Base-by-base conservation (phyloP, 2,797 vertebrate genomes). In the Pipistrellus nathusii region DNA sequence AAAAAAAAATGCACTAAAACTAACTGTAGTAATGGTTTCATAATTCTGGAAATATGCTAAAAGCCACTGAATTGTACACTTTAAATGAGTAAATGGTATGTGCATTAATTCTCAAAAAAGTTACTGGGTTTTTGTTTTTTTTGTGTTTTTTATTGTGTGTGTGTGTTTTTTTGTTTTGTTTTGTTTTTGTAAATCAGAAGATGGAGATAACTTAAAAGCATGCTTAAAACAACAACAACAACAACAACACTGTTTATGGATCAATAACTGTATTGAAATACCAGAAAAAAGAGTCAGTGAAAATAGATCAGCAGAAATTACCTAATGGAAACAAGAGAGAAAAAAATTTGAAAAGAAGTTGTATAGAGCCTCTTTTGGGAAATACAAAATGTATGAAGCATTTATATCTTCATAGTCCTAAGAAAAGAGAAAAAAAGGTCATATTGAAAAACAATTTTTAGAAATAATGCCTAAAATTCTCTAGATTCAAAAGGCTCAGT, bases 401-500 rank as follows among this genome's bases (percentile, higher is more conserved):
- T 38, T 75, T 35, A 6, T 41, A 8, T 81, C 27, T 30, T 64
- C 27, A 80, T 27, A 59, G 83, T 81, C 8, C n/a, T n/a, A 68
- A 25, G 11, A 80, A n/a, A 81, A 20, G 8, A 55, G 68, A 83
- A 86, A 90, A 90, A 30, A 87, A 51, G 20, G 30, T 10, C 30
- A 15, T 30, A 6, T 35, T 93, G 68, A 75, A 85, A 84, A 73
- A 75, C 1, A 18, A 41, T 20, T 48, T 88, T n/a, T 32, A 80
- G 25, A 85, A 88, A 51, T 88, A 78, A 91, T 23, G 68, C n/a
- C 59, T 38, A 57, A 72, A 86, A 68, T 46, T 32, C 48, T 7
- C 35, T 38, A n/a, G 62, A 85, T 73, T 94, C 44, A 89, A 90
- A 91, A 83, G 14, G 46, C 14, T 90, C 35, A 62, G 25, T 46